Percentiles rank a stretch among this genome's conserved stretches.
Evolutionary conservation across 2,113 vertebrate species (phyloP).

Genomic region (Axis porcinus): DNA sequence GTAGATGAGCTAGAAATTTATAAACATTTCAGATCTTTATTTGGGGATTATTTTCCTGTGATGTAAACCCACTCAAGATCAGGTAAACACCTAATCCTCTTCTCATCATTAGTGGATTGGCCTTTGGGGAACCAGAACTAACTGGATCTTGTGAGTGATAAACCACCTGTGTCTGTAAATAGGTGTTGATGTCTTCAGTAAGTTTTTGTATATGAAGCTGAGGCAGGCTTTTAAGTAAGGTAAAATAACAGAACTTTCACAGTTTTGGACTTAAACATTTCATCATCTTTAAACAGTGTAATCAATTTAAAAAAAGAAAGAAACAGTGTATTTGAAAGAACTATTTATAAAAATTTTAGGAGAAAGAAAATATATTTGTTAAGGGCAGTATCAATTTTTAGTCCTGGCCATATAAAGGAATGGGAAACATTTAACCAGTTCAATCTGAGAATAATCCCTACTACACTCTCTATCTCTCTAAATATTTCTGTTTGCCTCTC

Average conservation of each 20-base stretch:
- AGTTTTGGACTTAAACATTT: not conserved
- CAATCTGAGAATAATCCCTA: not conserved
- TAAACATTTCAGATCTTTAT: not conserved
- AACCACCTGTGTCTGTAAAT: not conserved
- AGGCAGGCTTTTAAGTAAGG: not conserved
- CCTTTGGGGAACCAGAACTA: not conserved
- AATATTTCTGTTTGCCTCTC: not conserved
- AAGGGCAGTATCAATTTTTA: not conserved
- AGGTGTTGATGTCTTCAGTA: not conserved
- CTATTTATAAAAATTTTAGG: not conserved
- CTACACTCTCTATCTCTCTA: not conserved
- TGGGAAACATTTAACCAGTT: not conserved
- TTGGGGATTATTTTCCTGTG: not conserved
- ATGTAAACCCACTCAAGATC: not conserved
- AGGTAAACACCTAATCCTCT: not conserved
- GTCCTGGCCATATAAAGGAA: not conserved
- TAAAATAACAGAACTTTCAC: not conserved
- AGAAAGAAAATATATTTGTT: not conserved
- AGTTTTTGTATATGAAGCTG: not conserved
- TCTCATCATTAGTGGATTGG: not conserved
- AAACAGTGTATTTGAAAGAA: not conserved
- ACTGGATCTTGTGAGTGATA: not conserved
- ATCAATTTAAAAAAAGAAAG: not conserved
- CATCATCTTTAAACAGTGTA: not conserved
- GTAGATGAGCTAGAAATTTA: not conserved